phyloP scores from a whole-genome alignment of 2,113 vertebrate genomes.

The Syrmaticus mikado region DNA sequence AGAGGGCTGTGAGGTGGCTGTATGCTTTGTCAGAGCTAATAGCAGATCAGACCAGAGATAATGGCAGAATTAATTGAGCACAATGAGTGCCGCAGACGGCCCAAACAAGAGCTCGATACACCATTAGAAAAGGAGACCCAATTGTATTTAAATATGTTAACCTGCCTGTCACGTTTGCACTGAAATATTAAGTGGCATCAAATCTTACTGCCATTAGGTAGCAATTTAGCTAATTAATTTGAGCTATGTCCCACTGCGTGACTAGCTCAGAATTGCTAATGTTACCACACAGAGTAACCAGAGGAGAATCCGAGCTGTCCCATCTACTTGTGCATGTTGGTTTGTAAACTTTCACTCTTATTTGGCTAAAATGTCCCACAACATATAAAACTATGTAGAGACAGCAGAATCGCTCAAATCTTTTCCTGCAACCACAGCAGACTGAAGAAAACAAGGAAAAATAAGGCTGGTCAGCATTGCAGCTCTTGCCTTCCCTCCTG shows the following conservation, averaged over 20 bases:
- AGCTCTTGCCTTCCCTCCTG: not conserved
- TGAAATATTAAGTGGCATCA: constrained; percentile 49
- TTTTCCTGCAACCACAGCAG: not conserved
- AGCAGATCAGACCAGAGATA: constrained; percentile 7
- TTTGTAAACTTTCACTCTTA: constrained; percentile 25
- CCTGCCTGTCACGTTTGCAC: not conserved
- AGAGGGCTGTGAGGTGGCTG: not conserved
- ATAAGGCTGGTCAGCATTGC: not conserved
- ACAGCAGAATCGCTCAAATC: not conserved
- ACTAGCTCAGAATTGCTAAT: constrained; percentile 44
- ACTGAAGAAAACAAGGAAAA: not conserved
- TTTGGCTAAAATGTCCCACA: not conserved
- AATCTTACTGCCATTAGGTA: constrained; percentile 20
- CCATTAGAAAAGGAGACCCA: not conserved
- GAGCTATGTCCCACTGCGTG: not conserved
- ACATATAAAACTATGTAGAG: not conserved
- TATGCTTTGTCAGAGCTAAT: not conserved
- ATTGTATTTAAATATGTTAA: constrained; percentile 26
- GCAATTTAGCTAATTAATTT: constrained; percentile 60
- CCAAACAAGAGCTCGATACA: not conserved
- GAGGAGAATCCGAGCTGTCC: not conserved
- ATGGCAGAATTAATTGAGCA: constrained; percentile 41
- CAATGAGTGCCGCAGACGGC: not conserved
- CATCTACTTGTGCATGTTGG: not conserved
- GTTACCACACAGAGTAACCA: not conserved